Base-by-base conservation (phyloP, 2,113 vertebrate species). In the Solenodon paradoxus region DNA sequence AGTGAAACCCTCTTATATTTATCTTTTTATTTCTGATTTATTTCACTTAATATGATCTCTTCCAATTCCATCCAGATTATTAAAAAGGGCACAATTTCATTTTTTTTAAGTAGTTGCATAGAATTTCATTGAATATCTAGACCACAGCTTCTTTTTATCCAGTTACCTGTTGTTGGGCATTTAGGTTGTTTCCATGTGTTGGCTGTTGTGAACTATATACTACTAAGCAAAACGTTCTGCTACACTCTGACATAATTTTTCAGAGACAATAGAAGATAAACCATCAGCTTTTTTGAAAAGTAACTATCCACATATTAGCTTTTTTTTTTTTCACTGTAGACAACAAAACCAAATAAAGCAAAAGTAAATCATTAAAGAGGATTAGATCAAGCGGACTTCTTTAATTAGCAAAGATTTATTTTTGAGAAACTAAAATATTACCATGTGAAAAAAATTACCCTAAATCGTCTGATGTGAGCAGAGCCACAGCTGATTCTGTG, bases 201-300 rank as follows among this genome's bases (percentile, higher is more conserved):
- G n/a, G n/a, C n/a, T n/a, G n/a, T n/a, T n/a, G n/a, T n/a, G n/a
- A n/a, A n/a, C n/a, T n/a, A n/a, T n/a, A n/a, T n/a, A 53, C 53
- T 66, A 92, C 35, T 92, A 71, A 90, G 77, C 51, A 88, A 92
- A 88, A 72, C 83, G 40, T 63, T 79, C n/a, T 90, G 59, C 51
- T 88, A 53, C 35, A 93, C n/a, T 51, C 45, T 78, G 26, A 92
- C 88, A 71, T 9, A 69, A 45, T 24, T 57, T 35, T 66, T 95
- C 55, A 86, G 28, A 95, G 57, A 91, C 30, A 88, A 16, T 8
- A 77, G 51, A 40, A 69, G 55, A 40, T 40, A 82, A 35, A 95
- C 45, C 40, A 42, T 61, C 42, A 28, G 38, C 45, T 61, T 93
- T 87, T n/a, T 77, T 35, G 26, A 69, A 91, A 88, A 95, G 40